A percentile compares a stretch with the other conserved stretches of the same genome.
These are phyloP conservation scores for Drosophila asahinai DNA, from an alignment of 1,140 invertebrate species.

Conservation along the genomic window DNA sequence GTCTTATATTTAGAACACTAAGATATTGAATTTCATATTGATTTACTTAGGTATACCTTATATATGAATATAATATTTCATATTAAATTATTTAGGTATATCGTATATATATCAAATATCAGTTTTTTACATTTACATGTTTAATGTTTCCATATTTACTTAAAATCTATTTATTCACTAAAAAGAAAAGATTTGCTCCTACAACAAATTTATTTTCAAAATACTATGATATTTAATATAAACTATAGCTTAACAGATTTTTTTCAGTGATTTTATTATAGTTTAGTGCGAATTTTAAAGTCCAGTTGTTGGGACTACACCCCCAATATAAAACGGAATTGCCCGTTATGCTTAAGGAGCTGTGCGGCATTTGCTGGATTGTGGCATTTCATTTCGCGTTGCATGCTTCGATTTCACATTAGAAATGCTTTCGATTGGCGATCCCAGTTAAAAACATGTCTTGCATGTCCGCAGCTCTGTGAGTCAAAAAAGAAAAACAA, in stretches of 20 bases:
- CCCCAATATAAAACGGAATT: slow-evolving; percentile 32
- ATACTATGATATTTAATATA: no score
- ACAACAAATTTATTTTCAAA: no score
- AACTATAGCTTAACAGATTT: not conserved
- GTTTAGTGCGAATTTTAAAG: not conserved
- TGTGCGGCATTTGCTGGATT: slow-evolving; percentile 54
- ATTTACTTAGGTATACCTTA: no score
- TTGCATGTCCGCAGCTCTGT: slow-evolving; percentile 48
- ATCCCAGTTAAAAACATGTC: slow-evolving; percentile 65
- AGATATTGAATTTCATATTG: no score
- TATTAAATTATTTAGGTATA: no score
- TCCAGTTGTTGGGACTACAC: slow-evolving; percentile 9
- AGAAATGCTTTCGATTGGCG: slow-evolving; percentile 78
- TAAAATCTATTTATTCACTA: no score
- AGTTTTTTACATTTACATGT: no score
- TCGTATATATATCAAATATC: no score
- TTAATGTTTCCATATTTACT: no score
- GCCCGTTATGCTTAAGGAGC: slow-evolving; percentile 56
- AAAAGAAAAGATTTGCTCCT: no score
- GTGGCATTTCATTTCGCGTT: slow-evolving; percentile 63
- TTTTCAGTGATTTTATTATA: not conserved
- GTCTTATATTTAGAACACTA: no score
- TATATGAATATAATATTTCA: no score
- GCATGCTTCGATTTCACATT: slow-evolving; percentile 80
- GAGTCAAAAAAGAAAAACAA: slow-evolving; percentile 19